Base-by-base conservation (phyloP, 2,113 vertebrate genomes). In the Pseudorhombus dupliciocellatus region DNA sequence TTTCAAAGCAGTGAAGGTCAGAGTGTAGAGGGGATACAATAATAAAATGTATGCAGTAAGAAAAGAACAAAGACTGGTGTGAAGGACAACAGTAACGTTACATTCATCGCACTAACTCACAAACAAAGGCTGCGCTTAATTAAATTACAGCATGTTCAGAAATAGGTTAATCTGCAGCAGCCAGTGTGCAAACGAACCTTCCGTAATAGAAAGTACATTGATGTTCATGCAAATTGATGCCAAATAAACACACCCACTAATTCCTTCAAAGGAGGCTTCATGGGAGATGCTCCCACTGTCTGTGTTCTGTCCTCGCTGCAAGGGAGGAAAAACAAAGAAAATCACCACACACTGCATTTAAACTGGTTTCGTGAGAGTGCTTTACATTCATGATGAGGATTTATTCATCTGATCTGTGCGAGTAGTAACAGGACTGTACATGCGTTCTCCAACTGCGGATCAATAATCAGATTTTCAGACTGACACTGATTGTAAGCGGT, bases 251-350 rank as follows among this genome's bases (percentile, higher is more conserved):
- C 91, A 98, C 96, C 91, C 82, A 86, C 95, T 97, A 89, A 99
- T 99, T 88, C 96, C 96, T 70, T 98, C 96, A 83, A 98, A 97
- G 0, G 96, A 97, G 54, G 97, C 96, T 91, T 98, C 97, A 55
- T 92, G 93, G 92, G 93, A 94, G 84, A 92, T 63, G 21, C 92
- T 97, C 81, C 96, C 94, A 0, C 96, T 98, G 26, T 98, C 97
- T 0, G 97, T 97, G 65, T 99, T 99, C 83, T 95, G 77, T 40
- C 95, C 95, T 0, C 94, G 93, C 97, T 96, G 88, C 21, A 66
- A 80, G 62, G 22, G 50, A 67, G 53, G 2, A 25, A 46, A 83
- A 20, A 65, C n/a, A 65, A 28, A 34, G 2, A 46, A 14, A 24
- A 46, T 66, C 37, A 72, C 8, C 24, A 34, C 4, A 4, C 8